Evolutionary conservation across 2,797 vertebrate species (phyloP).

Genomic region (Rhynchotus rufescens): DNA sequence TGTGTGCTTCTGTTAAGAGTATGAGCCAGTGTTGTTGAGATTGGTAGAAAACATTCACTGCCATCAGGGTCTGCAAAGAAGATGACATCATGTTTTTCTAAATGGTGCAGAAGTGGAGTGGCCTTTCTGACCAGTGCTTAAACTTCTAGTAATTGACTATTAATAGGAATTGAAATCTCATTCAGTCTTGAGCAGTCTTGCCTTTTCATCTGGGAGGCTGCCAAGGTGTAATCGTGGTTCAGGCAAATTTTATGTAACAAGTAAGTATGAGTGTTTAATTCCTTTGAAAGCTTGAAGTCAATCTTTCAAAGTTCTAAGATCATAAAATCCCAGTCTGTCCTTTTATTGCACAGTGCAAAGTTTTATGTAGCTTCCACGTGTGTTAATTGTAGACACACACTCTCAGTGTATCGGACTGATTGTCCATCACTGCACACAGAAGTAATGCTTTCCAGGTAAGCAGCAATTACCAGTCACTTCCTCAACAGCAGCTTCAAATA

Average conservation of each 20-base stretch:
- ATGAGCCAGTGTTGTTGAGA: background rate
- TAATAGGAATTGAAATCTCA: background rate
- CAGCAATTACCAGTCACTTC: constrained; percentile 1
- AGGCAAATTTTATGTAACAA: background rate
- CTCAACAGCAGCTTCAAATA: constrained; percentile 7
- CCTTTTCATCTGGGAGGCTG: background rate
- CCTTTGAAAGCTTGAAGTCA: background rate
- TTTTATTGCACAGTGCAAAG: background rate
- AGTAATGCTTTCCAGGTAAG: constrained; percentile 11
- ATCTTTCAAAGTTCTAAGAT: background rate
- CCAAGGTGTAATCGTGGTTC: background rate
- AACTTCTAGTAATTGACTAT: background rate
- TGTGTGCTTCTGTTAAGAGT: background rate
- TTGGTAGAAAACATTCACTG: background rate
- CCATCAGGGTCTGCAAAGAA: background rate
- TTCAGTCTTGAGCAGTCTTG: background rate
- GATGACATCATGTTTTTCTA: background rate
- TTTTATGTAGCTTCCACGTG: background rate
- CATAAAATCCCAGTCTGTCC: background rate
- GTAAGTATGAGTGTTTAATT: background rate
- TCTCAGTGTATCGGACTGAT: background rate
- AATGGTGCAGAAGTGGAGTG: background rate
- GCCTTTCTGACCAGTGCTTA: background rate
- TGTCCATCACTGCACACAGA: background rate
- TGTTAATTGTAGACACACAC: background rate